These are phyloP conservation scores for Promerops cafer DNA, from an alignment of 2,113 vertebrate species.

Conservation along the genomic window DNA sequence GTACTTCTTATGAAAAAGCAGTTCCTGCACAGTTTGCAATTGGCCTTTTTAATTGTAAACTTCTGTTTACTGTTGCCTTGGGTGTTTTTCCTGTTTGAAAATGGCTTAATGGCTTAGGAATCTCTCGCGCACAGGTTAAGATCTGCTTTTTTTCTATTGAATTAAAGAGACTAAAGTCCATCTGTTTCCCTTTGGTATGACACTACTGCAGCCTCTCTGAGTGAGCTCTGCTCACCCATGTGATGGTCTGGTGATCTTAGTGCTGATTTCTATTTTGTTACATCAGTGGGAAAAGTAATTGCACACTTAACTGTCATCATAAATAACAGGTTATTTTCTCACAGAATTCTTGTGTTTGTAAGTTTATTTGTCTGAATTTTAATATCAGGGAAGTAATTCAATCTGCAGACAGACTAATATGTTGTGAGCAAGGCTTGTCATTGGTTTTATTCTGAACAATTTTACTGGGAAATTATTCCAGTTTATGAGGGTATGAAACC, in stretches of 20 bases:
- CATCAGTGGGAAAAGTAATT: constrained; percentile 3
- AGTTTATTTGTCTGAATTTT: not conserved
- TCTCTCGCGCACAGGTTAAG: not conserved
- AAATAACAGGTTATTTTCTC: not conserved
- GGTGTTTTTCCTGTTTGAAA: constrained; percentile 6
- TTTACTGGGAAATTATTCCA: not conserved
- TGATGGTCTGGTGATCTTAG: constrained; percentile 1
- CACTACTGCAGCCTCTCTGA: not conserved
- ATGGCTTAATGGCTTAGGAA: not conserved
- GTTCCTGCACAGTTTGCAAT: not conserved
- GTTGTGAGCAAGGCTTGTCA: not conserved
- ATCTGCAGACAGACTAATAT: not conserved
- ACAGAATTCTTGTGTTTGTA: not conserved
- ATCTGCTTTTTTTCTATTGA: not conserved
- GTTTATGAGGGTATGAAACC: not conserved
- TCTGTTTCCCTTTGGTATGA: not conserved
- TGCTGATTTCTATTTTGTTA: not conserved
- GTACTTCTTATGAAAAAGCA: not conserved
- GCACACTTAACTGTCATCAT: not conserved
- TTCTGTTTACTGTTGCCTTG: not conserved
- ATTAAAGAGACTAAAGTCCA: not conserved
- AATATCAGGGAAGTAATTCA: not conserved
- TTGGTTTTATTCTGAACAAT: not conserved
- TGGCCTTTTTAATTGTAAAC: constrained; percentile 2
- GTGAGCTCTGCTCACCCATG: not conserved